These are phyloP conservation scores for Pocillopora meandrina DNA, from an alignment of 92 coral and sea anemone species.

Conservation along the genomic window DNA sequence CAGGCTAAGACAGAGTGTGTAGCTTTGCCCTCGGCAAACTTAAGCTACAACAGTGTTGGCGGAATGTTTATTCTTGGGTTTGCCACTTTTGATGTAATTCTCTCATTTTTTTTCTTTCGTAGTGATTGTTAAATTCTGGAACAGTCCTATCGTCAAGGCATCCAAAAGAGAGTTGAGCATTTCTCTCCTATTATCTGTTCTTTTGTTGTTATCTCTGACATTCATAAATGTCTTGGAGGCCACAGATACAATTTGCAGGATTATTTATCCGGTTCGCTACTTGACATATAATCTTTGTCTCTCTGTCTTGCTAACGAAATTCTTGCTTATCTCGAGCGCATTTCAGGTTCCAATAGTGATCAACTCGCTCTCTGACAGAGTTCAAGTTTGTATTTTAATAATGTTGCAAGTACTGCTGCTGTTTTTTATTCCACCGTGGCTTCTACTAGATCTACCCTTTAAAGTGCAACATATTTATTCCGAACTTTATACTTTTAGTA, in stretches of 20 bases:
- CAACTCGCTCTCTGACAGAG: background rate
- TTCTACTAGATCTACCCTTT: constrained; percentile 55
- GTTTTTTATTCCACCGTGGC: constrained; percentile 39
- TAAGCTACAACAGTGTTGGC: background rate
- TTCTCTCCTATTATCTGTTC: constrained; percentile 3
- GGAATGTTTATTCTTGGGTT: constrained; percentile 4
- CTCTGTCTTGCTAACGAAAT: constrained; percentile 36
- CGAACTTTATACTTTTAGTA: constrained; percentile 37
- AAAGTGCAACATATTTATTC: constrained; percentile 2
- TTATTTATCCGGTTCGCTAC: constrained; percentile 26
- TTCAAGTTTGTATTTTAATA: background rate
- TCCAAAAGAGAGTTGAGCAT: constrained; percentile 36
- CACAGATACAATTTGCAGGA: constrained; percentile 27
- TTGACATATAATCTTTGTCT: constrained; percentile 19
- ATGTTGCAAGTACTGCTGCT: background rate
- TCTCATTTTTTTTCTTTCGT: background rate
- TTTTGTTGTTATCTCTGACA: background rate
- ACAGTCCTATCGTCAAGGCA: constrained; percentile 38
- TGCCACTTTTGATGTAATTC: background rate
- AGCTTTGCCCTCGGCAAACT: constrained; percentile 31
- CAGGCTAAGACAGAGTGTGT: constrained; percentile 15
- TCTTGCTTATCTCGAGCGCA: constrained; percentile 29
- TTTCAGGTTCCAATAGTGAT: constrained; percentile 5
- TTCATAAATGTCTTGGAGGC: constrained; percentile 15
- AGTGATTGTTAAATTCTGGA: background rate